Conservation (phyloP, 1,140 invertebrate species). For the Camponotus pennsylvanicus region DNA sequence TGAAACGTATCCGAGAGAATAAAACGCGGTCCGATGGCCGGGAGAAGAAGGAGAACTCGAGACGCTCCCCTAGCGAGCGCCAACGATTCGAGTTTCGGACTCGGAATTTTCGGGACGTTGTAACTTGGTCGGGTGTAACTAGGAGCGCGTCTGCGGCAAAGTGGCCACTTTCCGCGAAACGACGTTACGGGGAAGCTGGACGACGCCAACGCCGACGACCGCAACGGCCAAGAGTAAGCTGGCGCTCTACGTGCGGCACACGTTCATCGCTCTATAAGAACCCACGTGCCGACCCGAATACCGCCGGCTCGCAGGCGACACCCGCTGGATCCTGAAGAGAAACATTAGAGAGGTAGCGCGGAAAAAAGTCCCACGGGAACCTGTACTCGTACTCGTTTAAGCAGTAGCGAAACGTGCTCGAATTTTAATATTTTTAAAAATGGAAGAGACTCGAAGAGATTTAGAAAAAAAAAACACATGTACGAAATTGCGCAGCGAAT, state of each 20-base stretch:
- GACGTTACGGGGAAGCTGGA: conserved; percentile 40
- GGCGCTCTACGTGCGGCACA: conserved; percentile 42
- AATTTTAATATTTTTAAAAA: conserved; percentile 27
- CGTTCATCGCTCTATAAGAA: conserved; percentile 50
- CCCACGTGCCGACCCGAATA: conserved; percentile 44
- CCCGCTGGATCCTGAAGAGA: conserved; percentile 34
- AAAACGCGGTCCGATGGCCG: not conserved
- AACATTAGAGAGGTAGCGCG: conserved; percentile 1
- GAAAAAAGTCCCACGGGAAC: not conserved
- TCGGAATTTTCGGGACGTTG: conserved; percentile 39
- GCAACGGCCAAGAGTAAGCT: conserved; percentile 26
- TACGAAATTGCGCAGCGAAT: too few species aligned
- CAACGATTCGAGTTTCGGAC: conserved; percentile 49
- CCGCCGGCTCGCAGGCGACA: conserved; percentile 25
- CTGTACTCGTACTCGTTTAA: conserved; percentile 16
- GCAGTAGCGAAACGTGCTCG: not conserved
- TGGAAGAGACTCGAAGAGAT: not conserved
- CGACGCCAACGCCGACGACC: conserved; percentile 56
- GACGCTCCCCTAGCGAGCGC: not conserved
- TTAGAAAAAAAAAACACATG: not conserved
- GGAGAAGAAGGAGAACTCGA: not conserved
- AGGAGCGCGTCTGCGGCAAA: conserved; percentile 55
- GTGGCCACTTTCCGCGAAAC: conserved; percentile 47
- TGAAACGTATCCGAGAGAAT: not conserved
- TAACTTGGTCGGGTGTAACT: conserved; percentile 52